phyloP scores from a whole-genome alignment of 2,888 invertebrate genomes.

The Patella ulyssiponensis region DNA sequence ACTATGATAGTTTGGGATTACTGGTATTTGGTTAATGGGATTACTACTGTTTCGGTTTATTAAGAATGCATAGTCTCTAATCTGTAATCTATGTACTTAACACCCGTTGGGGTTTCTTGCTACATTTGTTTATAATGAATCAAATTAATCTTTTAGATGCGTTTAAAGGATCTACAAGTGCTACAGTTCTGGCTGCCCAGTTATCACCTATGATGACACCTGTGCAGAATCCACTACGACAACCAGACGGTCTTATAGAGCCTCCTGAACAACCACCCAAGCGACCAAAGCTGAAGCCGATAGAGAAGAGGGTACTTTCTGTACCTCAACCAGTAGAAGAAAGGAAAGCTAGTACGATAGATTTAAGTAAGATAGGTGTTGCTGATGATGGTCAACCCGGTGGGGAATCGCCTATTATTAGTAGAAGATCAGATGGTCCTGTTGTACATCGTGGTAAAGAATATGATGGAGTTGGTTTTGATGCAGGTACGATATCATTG shows the following conservation, averaged over 20 bases:
- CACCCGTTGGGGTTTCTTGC: too few species aligned
- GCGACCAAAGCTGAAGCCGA: too few species aligned
- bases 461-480: constrained; percentile 38
- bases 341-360: not conserved
- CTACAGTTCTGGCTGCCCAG: constrained; percentile 80
- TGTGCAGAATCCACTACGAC: constrained; percentile 90
- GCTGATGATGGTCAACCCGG: not conserved
- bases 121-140: too few species aligned
- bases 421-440: constrained; percentile 19
- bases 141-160: too few species aligned
- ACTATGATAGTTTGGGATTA: too few species aligned
- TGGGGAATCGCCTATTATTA: not conserved
- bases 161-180: constrained; percentile 80
- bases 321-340: not conserved
- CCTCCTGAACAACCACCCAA: too few species aligned
- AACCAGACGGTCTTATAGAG: constrained; percentile 79
- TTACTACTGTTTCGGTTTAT: too few species aligned
- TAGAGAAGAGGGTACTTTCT: too few species aligned
- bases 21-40: too few species aligned
- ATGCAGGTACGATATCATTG: constrained; percentile 26
- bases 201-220: constrained; percentile 77
- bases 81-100: too few species aligned
- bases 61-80: too few species aligned
- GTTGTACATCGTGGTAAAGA: constrained; percentile 34
- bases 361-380: not conserved